Percentiles rank a stretch among this genome's conserved stretches.
Evolutionary conservation across 2,888 invertebrate genomes (phyloP).

Genomic region (Agonopterix heracliana): DNA sequence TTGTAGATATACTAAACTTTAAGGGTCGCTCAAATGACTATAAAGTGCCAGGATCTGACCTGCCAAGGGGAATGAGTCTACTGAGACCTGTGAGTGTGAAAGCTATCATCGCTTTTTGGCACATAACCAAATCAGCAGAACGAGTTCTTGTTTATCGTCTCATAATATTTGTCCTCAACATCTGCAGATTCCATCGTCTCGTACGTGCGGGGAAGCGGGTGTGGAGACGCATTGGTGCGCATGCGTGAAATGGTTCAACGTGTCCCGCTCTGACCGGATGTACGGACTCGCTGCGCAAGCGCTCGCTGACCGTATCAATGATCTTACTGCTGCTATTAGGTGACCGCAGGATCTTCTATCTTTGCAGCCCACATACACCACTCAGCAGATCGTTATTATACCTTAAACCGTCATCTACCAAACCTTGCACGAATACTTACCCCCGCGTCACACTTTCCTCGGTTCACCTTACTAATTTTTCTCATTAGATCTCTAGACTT

Average conservation of each 20-base stretch:
- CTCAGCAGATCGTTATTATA: too few species aligned
- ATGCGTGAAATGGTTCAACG: slow-evolving; percentile 24
- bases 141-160: too few species aligned
- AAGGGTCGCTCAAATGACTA: background rate
- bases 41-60: background rate
- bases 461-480: too few species aligned
- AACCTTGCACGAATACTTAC: too few species aligned
- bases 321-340: background rate
- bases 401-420: too few species aligned
- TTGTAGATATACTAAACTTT: background rate
- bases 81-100: background rate
- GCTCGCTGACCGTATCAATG: background rate
- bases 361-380: too few species aligned
- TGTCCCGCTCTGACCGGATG: slow-evolving; percentile 11
- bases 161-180: too few species aligned
- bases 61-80: slow-evolving; percentile 1
- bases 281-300: background rate
- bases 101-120: too few species aligned
- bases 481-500: too few species aligned
- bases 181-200: slow-evolving; percentile 19
- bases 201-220: slow-evolving; percentile 28
- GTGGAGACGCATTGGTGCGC: slow-evolving; percentile 34
- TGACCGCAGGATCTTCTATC: too few species aligned
- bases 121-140: too few species aligned
- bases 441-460: too few species aligned